Base-by-base conservation (phyloP, 2,113 vertebrate species). In the Rhombomys opimus region DNA sequence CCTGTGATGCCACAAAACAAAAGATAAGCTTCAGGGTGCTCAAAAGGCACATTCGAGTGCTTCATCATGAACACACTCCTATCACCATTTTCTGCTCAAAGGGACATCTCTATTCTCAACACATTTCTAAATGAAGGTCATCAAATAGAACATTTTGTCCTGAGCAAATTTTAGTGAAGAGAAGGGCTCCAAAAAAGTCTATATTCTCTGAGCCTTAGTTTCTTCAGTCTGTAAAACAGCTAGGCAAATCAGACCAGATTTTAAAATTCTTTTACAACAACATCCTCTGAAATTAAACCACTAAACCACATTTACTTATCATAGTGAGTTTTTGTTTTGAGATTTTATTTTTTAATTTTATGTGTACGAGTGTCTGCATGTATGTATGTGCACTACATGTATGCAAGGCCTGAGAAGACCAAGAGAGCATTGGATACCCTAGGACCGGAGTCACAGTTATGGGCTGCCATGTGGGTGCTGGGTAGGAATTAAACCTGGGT, bases 121-220 rank as follows among this genome's bases (percentile, higher is more conserved):
- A 92, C 32, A 88, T 18, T 89, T 95, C 65, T 95, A 94, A 93
- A 61, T 67, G 65, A 91, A 95, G 93, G 95, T 46, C 25, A 91
- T 73, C 76, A 82, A 87, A 86, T 1, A 91, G 9, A 80, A 85
- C 3, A 82, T 86, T 27, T 94, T n/a, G 91, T 93, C 18, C 18
- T 72, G 4, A 93, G 73, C 2, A 75, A 92, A 14, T 89, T 91
- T 76, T 76, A 87, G 25, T 95, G 7, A 27, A 57, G 8, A 94
- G 25, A 82, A 92, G 27, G 27, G 15, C 72, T 95, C 46, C 78
- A 12, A 93, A 85, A 91, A 95, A 87, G 68, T 87, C 52, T 5
- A 67, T 54, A 77, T 20, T 80, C 73, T 73, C 50, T 65, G 35
- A 93, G 50, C 25, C 67, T 94, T 88, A 59, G 46, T 54, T 93